These are phyloP conservation scores for Diphyllodes magnificus DNA, from an alignment of 2,113 vertebrate species.

Conservation along the genomic window DNA sequence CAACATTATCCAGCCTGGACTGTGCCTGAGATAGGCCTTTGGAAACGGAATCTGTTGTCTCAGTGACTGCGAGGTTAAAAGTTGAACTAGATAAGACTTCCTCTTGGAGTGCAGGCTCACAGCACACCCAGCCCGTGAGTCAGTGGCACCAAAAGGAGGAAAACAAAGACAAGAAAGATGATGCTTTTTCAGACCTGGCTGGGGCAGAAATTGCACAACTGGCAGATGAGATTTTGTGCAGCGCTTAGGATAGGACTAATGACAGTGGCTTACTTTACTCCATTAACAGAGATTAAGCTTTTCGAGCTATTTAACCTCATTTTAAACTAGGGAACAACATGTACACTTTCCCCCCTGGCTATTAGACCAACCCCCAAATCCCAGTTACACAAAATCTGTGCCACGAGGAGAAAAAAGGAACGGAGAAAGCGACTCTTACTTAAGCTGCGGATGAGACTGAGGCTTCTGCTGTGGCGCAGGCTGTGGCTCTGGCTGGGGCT, in stretches of 20 bases:
- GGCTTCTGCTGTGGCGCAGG: conserved; percentile 77
- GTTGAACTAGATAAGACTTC: conserved; percentile 35
- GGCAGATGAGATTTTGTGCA: neutral
- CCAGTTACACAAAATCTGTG: neutral
- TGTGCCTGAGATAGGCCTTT: neutral
- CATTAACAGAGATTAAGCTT: neutral
- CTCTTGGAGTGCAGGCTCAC: neutral
- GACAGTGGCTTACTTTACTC: neutral
- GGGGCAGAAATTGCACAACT: neutral
- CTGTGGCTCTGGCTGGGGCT: conserved; percentile 56
- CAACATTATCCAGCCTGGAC: neutral
- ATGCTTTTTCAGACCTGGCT: neutral
- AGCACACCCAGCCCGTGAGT: conserved; percentile 38
- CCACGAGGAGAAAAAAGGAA: neutral
- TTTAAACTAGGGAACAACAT: neutral
- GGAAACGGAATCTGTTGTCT: neutral
- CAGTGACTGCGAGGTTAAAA: conserved; percentile 47
- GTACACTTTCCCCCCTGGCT: neutral
- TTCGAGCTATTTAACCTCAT: neutral
- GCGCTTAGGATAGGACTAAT: neutral
- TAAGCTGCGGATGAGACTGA: conserved; percentile 92
- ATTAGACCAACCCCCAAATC: neutral
- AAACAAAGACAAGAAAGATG: neutral
- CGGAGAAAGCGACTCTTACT: conserved; percentile 79
- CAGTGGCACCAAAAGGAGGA: conserved; percentile 20